Base-by-base conservation (phyloP, 2,797 vertebrate genomes). In the Propithecus deckenii region DNA sequence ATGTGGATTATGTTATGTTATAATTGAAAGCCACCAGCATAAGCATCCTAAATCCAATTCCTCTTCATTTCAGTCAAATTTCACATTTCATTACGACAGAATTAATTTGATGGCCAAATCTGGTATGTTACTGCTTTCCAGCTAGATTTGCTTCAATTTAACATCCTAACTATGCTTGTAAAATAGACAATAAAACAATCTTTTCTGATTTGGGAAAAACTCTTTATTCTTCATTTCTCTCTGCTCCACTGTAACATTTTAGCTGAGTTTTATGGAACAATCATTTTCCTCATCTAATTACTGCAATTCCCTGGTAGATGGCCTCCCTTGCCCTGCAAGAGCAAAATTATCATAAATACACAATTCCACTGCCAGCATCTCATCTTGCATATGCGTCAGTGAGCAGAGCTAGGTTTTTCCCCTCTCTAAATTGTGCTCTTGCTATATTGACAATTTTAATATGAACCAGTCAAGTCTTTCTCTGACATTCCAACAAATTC, bases 101-200 rank as follows among this genome's bases (percentile, higher is more conserved):
- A 98, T 98, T 97, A 98, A 97, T 97, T 97, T 98, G 97, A 98
- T 97, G 97, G 94, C 94, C 97, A 98, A 96, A 97, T 97, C 94
- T 95, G 96, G 96, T 92, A 95, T 97, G 96, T 97, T 97, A 95
- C 90, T 94, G 94, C 97, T 97, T 98, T 97, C 95, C 85, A 97
- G 96, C 92, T 97, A 98, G 94, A 96, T 97, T 97, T 96, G 97
- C 94, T 97, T 98, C 95, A 97, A 96, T 97, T 97, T 97, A 97
- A 95, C 94, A 89, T 95, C 94, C 97, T 98, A 97, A 98, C 93
- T 97, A 89, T 95, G 96, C 97, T 98, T 98, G 95, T 97, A 98
- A 98, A 98, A 97, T 93, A 95, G 96, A 96, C 94, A 96, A 97
- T 98, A 97, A 98, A 98, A 96, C 98, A 97, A 97, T 98, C 95